A percentile compares a stretch with the other conserved stretches of the same genome.
Conservation (phyloP, 2,113 vertebrate genomes). For the Oriolus oriolus region DNA sequence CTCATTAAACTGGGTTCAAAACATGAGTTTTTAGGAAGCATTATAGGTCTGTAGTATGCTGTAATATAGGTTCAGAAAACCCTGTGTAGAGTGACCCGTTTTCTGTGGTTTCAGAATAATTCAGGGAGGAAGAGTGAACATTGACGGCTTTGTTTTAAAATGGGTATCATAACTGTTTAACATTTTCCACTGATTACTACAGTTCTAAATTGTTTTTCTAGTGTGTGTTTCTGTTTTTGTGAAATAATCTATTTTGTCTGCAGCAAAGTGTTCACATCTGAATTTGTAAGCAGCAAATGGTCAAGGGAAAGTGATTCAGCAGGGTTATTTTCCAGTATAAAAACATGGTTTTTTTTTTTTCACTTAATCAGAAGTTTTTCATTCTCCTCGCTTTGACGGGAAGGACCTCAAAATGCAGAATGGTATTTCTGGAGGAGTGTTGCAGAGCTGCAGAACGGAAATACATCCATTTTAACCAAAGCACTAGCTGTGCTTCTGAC, state of each 20-base stretch:
- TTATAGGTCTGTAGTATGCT: neutral
- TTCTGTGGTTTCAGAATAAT: neutral
- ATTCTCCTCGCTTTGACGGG: neutral
- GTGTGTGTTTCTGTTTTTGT: neutral
- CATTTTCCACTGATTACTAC: neutral
- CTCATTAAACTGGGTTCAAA: neutral
- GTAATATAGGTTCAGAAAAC: neutral
- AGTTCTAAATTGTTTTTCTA: neutral
- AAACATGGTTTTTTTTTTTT: neutral
- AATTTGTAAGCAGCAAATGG: neutral
- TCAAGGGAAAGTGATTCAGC: neutral
- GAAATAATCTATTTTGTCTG: neutral
- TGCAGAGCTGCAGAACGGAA: neutral
- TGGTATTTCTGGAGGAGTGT: neutral
- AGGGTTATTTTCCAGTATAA: neutral
- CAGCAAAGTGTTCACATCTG: neutral
- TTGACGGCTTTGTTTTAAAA: neutral
- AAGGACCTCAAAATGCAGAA: neutral
- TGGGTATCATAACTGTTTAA: neutral
- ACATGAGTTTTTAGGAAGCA: neutral
- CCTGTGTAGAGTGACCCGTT: neutral
- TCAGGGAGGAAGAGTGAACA: neutral
- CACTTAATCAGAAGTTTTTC: neutral
- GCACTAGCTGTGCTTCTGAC: neutral
- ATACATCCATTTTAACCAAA: neutral